Evolutionary conservation across 2,113 vertebrate genomes (phyloP).

Genomic region (Tetrax tetrax): DNA sequence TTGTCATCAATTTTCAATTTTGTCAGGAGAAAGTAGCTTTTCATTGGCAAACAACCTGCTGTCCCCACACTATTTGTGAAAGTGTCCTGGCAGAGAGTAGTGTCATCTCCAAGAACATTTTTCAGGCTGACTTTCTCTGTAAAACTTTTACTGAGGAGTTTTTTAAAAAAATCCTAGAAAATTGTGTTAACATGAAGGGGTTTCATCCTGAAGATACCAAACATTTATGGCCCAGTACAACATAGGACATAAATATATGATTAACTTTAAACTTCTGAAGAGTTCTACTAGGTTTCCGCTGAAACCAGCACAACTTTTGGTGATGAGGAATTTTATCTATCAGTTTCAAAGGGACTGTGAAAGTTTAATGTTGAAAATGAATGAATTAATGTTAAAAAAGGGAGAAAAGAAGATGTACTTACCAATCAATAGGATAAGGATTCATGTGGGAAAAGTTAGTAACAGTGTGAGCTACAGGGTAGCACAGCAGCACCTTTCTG

Average conservation of each 20-base stretch:
- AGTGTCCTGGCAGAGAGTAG: conserved; percentile 71
- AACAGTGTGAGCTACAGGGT: neutral
- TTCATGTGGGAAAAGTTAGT: neutral
- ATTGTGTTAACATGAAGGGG: conserved; percentile 1
- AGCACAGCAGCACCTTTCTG: neutral
- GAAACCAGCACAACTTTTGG: neutral
- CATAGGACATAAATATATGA: neutral
- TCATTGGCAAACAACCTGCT: conserved; percentile 71
- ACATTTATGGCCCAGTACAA: neutral
- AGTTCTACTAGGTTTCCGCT: neutral
- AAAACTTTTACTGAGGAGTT: conserved; percentile 57
- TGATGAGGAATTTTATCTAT: neutral
- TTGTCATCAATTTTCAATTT: conserved; percentile 74
- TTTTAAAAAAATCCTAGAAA: neutral
- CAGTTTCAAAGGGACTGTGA: neutral
- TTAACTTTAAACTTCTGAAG: neutral
- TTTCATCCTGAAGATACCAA: conserved; percentile 25
- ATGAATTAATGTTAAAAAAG: neutral
- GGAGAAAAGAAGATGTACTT: neutral
- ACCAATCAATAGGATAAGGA: neutral
- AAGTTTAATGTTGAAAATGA: neutral
- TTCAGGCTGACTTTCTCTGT: conserved; percentile 52
- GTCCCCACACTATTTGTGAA: conserved; percentile 67
- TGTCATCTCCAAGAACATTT: conserved; percentile 67
- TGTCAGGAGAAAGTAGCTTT: conserved; percentile 66